Evolutionary conservation across 2,113 vertebrate genomes (phyloP).

Genomic region (Corythornis cristatus): DNA sequence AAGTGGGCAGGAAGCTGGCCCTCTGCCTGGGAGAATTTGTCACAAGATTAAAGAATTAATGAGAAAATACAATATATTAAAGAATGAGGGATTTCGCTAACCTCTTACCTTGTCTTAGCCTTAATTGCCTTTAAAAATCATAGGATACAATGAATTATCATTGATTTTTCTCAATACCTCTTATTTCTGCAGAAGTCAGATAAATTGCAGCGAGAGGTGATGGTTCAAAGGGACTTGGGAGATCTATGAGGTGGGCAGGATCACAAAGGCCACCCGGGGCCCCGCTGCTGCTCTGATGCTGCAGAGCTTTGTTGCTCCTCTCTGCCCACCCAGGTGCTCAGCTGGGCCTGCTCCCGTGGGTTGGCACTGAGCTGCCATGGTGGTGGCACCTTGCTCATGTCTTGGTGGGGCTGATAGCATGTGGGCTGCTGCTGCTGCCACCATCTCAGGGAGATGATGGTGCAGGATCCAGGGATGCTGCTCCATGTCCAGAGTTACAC

Average conservation of each 20-base stretch:
- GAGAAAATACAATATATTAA: conserved; percentile 68
- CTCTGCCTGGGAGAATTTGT: conserved; percentile 61
- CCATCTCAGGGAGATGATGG: rapidly evolving
- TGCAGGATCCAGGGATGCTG: background rate
- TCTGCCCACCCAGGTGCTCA: background rate
- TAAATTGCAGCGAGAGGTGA: background rate
- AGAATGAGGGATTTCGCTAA: conserved; percentile 58
- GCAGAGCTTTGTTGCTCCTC: background rate
- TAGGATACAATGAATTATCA: conserved; percentile 55
- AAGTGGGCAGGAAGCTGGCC: conserved; percentile 63
- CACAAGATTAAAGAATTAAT: conserved; percentile 64
- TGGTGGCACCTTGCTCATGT: background rate
- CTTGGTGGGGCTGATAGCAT: background rate
- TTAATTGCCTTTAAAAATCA: conserved; percentile 69
- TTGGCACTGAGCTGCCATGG: rapidly evolving
- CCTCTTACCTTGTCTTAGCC: conserved; percentile 68
- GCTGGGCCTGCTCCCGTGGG: rapidly evolving
- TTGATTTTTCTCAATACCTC: conserved; percentile 59
- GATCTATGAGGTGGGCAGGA: background rate
- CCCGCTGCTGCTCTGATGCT: background rate
- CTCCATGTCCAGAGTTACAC: rapidly evolving
- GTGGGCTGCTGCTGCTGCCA: rapidly evolving
- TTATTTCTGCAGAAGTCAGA: conserved; percentile 30
- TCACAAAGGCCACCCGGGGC: background rate
- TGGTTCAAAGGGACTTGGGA: background rate